These are phyloP conservation scores for Sparidentex hasta DNA, from an alignment of 2,797 vertebrate species.

Conservation along the genomic window DNA sequence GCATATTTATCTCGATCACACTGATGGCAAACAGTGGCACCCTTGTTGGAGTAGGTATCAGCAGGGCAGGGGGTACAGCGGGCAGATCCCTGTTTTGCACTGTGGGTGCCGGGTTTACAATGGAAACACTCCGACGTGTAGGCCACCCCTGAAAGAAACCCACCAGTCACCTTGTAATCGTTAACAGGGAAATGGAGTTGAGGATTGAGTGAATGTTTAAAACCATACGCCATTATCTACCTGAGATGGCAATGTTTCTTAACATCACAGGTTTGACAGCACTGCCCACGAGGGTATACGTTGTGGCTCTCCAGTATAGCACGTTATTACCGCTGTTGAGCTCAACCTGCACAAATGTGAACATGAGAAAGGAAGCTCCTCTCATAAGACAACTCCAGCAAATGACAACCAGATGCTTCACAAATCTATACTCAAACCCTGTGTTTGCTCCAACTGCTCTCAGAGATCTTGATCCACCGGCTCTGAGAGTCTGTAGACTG, in stretches of 20 bases:
- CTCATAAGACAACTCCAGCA: not conserved
- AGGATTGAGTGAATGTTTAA: not conserved
- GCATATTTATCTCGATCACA: constrained; percentile 89
- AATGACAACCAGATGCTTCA: not conserved
- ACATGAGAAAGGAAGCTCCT: not conserved
- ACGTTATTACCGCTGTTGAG: constrained; percentile 93
- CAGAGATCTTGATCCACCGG: constrained; percentile 91
- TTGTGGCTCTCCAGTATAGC: constrained; percentile 93
- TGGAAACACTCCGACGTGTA: constrained; percentile 98
- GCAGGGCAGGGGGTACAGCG: constrained; percentile 88
- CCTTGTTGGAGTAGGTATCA: constrained; percentile 91
- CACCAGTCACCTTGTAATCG: constrained; percentile 17
- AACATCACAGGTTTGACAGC: constrained; percentile 91
- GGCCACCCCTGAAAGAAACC: constrained; percentile 88
- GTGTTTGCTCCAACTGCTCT: constrained; percentile 89
- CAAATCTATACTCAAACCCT: constrained; percentile 75
- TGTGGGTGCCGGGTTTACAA: constrained; percentile 94
- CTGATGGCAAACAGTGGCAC: constrained; percentile 89
- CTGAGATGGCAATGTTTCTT: constrained; percentile 92
- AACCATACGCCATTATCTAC: constrained; percentile 67
- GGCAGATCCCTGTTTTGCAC: constrained; percentile 87
- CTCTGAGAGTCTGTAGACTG: constrained; percentile 90
- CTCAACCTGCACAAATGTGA: constrained; percentile 81
- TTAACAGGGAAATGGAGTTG: constrained; percentile 27
- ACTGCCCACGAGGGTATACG: constrained; percentile 84